phyloP scores from a whole-genome alignment of 2,113 vertebrate species.

The Myotis lucifugus region DNA sequence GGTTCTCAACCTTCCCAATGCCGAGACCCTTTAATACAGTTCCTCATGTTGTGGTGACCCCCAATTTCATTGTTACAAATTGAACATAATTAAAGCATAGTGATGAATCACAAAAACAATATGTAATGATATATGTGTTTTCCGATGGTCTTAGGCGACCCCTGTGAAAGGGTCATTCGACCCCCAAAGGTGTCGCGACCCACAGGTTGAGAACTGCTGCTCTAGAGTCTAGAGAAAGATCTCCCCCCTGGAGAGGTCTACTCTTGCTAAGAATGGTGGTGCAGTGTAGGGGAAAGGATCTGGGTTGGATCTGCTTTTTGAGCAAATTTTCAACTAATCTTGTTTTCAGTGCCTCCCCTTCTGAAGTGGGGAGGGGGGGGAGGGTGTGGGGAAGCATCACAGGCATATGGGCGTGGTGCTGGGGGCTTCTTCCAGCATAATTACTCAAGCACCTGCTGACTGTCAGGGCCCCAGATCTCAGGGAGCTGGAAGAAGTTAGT shows the following conservation, averaged over 20 bases:
- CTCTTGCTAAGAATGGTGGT: not conserved
- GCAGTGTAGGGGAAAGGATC: not conserved
- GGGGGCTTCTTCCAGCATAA: not conserved
- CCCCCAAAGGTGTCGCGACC: too few relatives aligned
- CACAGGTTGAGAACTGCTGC: too few relatives aligned
- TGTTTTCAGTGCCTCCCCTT: not conserved
- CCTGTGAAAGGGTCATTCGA: too few relatives aligned
- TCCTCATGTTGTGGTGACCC: too few relatives aligned
- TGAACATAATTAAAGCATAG: too few relatives aligned
- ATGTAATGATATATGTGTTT: too few relatives aligned
- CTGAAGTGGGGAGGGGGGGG: not conserved
- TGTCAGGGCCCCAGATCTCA: not conserved
- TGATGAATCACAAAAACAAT: too few relatives aligned
- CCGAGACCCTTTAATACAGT: too few relatives aligned
- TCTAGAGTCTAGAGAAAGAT: too few relatives aligned
- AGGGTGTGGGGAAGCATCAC: not conserved
- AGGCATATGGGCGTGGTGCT: not conserved
- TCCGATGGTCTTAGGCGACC: too few relatives aligned
- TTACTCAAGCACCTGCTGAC: not conserved
- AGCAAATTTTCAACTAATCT: not conserved
- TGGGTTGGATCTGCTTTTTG: not conserved
- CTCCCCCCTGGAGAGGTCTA: not conserved
- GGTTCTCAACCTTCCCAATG: too few relatives aligned
- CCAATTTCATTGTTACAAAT: too few relatives aligned
- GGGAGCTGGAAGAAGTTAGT: not conserved